Conservation (phyloP, 2,113 vertebrate species). For the Mola mola region DNA sequence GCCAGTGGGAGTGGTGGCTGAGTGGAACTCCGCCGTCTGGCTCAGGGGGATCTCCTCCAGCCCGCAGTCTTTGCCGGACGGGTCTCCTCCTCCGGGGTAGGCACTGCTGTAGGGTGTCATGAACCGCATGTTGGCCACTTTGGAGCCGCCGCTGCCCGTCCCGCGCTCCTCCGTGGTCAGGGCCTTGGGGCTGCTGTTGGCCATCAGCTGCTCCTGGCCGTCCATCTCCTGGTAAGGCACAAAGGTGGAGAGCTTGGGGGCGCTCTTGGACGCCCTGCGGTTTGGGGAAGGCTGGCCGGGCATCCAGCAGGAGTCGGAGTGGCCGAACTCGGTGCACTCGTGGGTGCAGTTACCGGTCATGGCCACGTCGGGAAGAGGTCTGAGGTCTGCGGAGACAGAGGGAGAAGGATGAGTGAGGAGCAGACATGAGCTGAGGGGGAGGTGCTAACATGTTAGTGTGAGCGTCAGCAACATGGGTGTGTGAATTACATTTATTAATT, state of each 20-base stretch:
- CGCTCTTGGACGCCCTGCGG: constrained; percentile 88
- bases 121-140: constrained; percentile 96
- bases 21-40: constrained; percentile 94
- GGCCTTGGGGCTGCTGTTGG: constrained; percentile 93
- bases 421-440: too few species aligned
- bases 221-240: constrained; percentile 99
- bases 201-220: constrained; percentile 89
- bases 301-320: constrained; percentile 99
- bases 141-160: constrained; percentile 79
- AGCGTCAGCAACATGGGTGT: too few species aligned
- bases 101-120: constrained; percentile 97
- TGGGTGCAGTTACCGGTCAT: constrained; percentile 98
- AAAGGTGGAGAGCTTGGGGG: constrained; percentile 97
- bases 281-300: constrained; percentile 93
- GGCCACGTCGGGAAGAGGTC: constrained; percentile 95
- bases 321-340: constrained; percentile 97
- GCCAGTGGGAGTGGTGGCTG: constrained; percentile 88
- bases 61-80: constrained; percentile 92
- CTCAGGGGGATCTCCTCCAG: constrained; percentile 97
- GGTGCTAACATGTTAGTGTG: too few species aligned
- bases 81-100: constrained; percentile 93
- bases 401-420: background rate
- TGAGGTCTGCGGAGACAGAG: constrained; percentile 83
- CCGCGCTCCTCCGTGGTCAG: constrained; percentile 88
- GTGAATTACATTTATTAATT: too few species aligned